phyloP scores from a whole-genome alignment of 2,113 vertebrate species.

The Tachysurus vachellii region DNA sequence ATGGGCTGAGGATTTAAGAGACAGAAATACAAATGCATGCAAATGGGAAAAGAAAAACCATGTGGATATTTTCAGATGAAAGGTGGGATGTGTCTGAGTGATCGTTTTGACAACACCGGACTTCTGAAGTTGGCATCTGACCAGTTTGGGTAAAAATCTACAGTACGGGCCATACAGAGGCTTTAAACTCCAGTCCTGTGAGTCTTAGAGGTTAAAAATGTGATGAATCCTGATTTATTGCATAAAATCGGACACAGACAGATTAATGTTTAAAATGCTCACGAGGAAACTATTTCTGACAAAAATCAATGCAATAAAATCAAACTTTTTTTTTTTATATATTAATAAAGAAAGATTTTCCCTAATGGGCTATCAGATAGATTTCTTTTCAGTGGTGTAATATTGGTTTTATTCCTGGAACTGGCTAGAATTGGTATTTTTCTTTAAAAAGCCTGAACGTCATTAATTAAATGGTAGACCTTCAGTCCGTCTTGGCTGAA shows the following conservation, averaged over 20 bases:
- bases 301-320: not conserved
- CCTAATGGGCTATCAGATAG: not conserved
- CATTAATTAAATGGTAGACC: constrained; percentile 31
- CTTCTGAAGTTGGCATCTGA: not conserved
- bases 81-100: constrained; percentile 3
- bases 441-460: not conserved
- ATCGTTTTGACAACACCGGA: not conserved
- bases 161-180: not conserved
- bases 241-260: not conserved
- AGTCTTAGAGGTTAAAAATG: not conserved
- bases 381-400: not conserved
- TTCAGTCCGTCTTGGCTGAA: constrained; percentile 16
- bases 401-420: not conserved
- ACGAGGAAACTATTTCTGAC: not conserved
- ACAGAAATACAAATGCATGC: constrained; percentile 23
- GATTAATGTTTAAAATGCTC: not conserved
- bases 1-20: constrained; percentile 24
- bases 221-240: not conserved
- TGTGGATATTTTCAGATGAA: constrained; percentile 20
- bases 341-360: constrained; percentile 4
- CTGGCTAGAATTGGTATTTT: not conserved
- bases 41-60: constrained; percentile 5
- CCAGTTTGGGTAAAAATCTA: not conserved
- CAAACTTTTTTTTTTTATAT: not conserved
- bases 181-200: not conserved